Evolutionary conservation across 2,888 invertebrate genomes (phyloP).

Genomic region (Cloeon dipterum): DNA sequence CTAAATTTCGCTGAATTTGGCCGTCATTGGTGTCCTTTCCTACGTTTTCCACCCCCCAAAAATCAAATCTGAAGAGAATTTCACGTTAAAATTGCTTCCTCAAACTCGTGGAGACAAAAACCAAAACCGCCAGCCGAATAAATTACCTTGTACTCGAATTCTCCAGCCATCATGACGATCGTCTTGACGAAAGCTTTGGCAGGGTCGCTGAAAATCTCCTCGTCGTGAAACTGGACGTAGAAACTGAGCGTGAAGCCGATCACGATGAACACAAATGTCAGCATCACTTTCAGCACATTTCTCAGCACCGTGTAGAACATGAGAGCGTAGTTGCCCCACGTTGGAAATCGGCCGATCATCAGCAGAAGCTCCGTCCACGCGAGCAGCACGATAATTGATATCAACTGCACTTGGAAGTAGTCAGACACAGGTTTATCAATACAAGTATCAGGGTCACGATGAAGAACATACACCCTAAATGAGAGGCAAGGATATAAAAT

Average conservation of each 20-base stretch:
- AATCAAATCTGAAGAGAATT: no score
- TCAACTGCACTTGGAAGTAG: constrained; percentile 20
- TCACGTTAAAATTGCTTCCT: no score
- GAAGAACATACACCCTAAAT: no score
- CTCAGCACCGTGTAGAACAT: constrained; percentile 29
- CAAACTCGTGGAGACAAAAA: no score
- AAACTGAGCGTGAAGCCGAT: constrained; percentile 30
- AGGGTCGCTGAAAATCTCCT: constrained; percentile 19
- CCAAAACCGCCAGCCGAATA: no score
- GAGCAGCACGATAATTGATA: constrained; percentile 25
- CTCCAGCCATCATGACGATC: constrained; percentile 32
- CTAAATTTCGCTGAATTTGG: no score
- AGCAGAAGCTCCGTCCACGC: constrained; percentile 33
- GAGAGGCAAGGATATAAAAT: no score
- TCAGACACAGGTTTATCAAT: background rate
- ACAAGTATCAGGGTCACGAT: no score
- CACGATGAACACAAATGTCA: constrained; percentile 27
- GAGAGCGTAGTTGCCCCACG: constrained; percentile 28
- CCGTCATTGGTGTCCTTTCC: no score
- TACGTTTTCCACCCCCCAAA: no score
- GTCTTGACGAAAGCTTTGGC: constrained; percentile 23
- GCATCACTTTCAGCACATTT: constrained; percentile 22
- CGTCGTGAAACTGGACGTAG: constrained; percentile 23
- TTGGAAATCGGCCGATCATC: constrained; percentile 26
- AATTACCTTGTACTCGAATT: constrained; percentile 23